Conservation (phyloP, 2,888 invertebrate species). For the Bembecia ichneumoniformis region DNA sequence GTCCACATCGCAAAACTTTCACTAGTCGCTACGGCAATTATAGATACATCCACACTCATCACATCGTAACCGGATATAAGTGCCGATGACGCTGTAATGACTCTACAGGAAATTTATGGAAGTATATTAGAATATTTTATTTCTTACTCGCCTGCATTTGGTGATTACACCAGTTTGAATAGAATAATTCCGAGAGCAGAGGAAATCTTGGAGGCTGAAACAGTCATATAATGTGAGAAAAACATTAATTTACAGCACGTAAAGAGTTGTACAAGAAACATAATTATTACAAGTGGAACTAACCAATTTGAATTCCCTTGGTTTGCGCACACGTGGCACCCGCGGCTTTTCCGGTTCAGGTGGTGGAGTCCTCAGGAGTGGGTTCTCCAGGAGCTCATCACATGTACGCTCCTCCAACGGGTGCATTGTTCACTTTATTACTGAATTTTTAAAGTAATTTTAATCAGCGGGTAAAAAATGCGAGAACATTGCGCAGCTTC, state of each 20-base stretch:
- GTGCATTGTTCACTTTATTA: constrained; percentile 29
- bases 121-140: not conserved
- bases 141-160: constrained; percentile 41
- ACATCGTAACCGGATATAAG: too few relatives aligned
- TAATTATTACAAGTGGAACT: constrained; percentile 11
- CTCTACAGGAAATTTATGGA: not conserved
- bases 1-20: too few relatives aligned
- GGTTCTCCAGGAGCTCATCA: constrained; percentile 41
- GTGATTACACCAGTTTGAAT: constrained; percentile 56
- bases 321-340: constrained; percentile 43
- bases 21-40: too few relatives aligned
- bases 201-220: constrained; percentile 55
- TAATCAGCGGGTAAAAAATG: too few relatives aligned
- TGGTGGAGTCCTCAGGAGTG: constrained; percentile 45
- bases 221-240: not conserved
- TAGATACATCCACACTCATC: too few relatives aligned
- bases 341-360: constrained; percentile 47
- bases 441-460: too few relatives aligned
- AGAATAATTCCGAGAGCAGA: constrained; percentile 40
- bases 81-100: not conserved
- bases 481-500: too few relatives aligned
- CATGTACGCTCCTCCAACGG: constrained; percentile 42
- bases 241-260: not conserved
- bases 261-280: not conserved
- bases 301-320: constrained; percentile 49